A percentile compares a stretch with the other conserved stretches of the same genome.
These are phyloP conservation scores for Gymnoscopelus microlampas DNA, from an alignment of 2,797 vertebrate species.

Conservation along the genomic window DNA sequence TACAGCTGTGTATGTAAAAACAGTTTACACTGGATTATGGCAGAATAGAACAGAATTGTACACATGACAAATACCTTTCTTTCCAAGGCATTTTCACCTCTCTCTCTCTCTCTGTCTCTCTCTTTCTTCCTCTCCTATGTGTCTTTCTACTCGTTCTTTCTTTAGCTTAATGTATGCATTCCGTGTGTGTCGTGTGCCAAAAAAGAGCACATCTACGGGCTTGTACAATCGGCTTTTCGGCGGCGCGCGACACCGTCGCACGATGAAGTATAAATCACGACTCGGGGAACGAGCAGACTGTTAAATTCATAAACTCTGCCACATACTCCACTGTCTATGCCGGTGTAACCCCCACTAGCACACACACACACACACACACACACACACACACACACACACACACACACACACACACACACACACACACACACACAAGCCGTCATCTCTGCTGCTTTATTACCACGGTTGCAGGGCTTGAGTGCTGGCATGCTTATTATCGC, in stretches of 20 bases:
- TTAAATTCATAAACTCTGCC: too few species aligned
- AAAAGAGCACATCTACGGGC: too few species aligned
- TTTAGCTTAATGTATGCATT: too few species aligned
- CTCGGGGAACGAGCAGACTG: too few species aligned
- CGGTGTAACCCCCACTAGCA: background rate
- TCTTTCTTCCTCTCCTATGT: background rate
- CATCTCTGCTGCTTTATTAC: slow-evolving; percentile 62
- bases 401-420: background rate
- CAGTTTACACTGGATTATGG: too few species aligned
- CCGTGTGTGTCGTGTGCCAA: too few species aligned
- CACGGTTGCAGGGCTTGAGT: slow-evolving; percentile 58
- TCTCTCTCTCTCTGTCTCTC: background rate
- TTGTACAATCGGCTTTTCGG: too few species aligned
- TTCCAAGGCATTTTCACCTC: background rate
- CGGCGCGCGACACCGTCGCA: too few species aligned
- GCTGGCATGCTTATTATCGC: slow-evolving; percentile 73
- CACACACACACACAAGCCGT: slow-evolving; percentile 21
- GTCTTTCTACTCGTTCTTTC: background rate
- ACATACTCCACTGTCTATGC: too few species aligned
- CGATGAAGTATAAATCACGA: too few species aligned
- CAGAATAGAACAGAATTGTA: too few species aligned
- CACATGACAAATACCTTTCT: background rate
- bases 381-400: background rate
- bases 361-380: background rate
- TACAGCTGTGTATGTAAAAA: too few species aligned